Percentiles rank a stretch among this genome's conserved stretches.
Conservation (phyloP, 2,113 vertebrate species). For the Pterocles burchelli region DNA sequence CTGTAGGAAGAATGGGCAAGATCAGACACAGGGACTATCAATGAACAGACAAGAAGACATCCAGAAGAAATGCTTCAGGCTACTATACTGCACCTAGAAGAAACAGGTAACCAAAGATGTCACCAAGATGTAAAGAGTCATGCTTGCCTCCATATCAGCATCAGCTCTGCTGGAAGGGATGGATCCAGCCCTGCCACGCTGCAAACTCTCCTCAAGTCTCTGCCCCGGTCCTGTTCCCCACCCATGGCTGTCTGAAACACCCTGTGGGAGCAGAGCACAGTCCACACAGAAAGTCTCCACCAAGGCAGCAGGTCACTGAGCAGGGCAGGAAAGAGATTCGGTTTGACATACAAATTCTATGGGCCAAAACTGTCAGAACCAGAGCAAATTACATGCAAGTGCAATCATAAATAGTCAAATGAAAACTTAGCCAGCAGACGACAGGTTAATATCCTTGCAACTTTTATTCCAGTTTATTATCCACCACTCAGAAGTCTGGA, state of each 20-base stretch:
- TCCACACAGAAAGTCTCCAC: too few species aligned
- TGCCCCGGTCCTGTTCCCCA: background rate
- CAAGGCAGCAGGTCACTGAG: background rate
- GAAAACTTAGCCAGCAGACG: background rate
- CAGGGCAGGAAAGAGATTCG: background rate
- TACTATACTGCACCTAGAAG: background rate
- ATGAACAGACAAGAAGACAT: background rate
- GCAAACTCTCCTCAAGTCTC: background rate
- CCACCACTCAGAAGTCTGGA: background rate
- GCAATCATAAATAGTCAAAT: background rate
- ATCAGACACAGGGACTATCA: background rate
- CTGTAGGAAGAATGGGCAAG: background rate
- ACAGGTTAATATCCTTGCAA: background rate
- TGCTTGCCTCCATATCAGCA: background rate
- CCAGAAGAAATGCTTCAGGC: background rate
- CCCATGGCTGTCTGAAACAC: background rate
- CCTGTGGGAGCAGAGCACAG: rapidly evolving
- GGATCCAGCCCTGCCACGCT: background rate
- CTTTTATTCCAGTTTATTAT: background rate
- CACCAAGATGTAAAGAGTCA: background rate
- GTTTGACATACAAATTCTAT: too few species aligned
- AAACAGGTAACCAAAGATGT: background rate
- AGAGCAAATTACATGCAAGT: background rate
- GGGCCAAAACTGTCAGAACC: background rate
- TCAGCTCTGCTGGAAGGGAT: background rate